Percentiles rank a stretch among this genome's conserved stretches.
phyloP scores from a whole-genome alignment of 2,888 invertebrate genomes.

The Oxystoma pomonae region DNA sequence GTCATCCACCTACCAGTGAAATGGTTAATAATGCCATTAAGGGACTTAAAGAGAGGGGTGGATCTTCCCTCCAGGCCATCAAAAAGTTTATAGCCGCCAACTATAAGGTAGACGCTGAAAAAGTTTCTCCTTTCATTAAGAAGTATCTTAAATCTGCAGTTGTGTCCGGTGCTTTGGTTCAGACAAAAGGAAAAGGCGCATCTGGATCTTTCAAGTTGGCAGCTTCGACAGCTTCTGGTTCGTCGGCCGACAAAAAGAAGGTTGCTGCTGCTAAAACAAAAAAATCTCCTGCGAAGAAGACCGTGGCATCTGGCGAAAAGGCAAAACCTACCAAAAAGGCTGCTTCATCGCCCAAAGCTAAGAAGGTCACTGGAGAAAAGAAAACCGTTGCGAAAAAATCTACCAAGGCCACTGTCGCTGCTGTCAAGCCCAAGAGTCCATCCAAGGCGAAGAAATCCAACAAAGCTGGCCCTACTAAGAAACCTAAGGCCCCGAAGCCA shows the following conservation, averaged over 20 bases:
- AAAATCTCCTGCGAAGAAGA: constrained; percentile 7
- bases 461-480: constrained; percentile 1
- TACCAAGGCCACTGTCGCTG: background rate
- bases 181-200: constrained; percentile 56
- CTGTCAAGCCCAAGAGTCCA: background rate
- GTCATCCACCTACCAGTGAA: constrained; percentile 50
- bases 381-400: background rate
- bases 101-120: constrained; percentile 58
- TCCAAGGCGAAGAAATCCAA: constrained; percentile 1
- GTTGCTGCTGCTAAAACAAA: constrained; percentile 12
- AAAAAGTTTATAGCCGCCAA: constrained; percentile 60
- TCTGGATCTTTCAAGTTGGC: constrained; percentile 51
- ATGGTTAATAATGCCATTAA: constrained; percentile 58
- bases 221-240: constrained; percentile 26
- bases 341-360: background rate
- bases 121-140: constrained; percentile 56
- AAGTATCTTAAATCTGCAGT: constrained; percentile 57
- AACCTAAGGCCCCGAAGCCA: constrained; percentile 1
- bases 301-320: background rate
- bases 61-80: constrained; percentile 56
- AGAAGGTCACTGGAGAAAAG: background rate
- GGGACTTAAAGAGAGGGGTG: constrained; percentile 54
- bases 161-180: constrained; percentile 51
- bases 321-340: background rate
- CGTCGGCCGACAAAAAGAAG: constrained; percentile 29